Percentiles rank a stretch among this genome's conserved stretches.
These are phyloP conservation scores for Dendrocincla tyrannina DNA, from an alignment of 2,797 vertebrate species.

Conservation along the genomic window DNA sequence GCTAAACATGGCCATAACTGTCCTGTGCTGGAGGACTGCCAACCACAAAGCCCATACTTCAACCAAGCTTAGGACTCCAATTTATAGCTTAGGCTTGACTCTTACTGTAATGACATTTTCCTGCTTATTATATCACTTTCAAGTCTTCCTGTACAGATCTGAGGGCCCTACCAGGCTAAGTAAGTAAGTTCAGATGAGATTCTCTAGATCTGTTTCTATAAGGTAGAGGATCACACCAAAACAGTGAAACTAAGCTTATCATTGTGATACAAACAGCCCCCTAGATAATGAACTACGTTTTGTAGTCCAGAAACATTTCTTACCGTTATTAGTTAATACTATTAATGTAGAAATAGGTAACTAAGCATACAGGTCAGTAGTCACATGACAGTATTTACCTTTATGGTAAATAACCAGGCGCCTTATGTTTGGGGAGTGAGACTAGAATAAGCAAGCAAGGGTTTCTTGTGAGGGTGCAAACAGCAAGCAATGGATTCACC, in stretches of 20 bases:
- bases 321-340: neutral
- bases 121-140: neutral
- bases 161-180: neutral
- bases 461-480: neutral
- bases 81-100: neutral
- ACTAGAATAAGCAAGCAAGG: neutral
- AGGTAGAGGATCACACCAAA: neutral
- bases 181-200: neutral
- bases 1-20: neutral
- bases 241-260: neutral
- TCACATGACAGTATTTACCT: neutral
- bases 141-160: neutral
- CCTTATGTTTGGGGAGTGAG: neutral
- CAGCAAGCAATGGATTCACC: rapidly evolving
- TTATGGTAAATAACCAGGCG: neutral
- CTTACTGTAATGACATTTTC: neutral
- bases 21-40: neutral
- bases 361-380: neutral
- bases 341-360: neutral
- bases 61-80: neutral
- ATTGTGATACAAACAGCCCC: neutral
- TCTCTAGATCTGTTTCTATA: neutral
- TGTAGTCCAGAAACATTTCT: neutral
- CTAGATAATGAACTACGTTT: neutral
- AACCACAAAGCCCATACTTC: neutral